phyloP scores from a whole-genome alignment of 2,113 vertebrate species.

The Corythaeola cristata region DNA sequence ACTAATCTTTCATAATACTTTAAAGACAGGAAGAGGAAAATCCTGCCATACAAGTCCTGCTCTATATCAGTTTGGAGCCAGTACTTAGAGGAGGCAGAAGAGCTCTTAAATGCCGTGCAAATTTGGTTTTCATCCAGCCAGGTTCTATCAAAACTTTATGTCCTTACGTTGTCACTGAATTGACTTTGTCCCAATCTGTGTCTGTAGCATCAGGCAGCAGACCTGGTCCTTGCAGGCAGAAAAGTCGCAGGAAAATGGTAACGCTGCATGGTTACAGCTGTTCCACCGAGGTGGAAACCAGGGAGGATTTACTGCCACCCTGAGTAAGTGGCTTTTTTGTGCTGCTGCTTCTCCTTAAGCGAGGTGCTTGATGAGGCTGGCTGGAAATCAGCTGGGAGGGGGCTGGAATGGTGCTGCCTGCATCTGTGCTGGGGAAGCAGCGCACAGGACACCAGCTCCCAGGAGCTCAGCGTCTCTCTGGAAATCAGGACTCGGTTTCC shows the following conservation, averaged over 20 bases:
- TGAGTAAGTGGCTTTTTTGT: neutral
- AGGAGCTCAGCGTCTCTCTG: neutral
- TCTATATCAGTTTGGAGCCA: constrained; percentile 41
- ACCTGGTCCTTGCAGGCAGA: neutral
- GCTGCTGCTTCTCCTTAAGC: neutral
- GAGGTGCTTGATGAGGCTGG: neutral
- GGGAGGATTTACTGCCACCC: neutral
- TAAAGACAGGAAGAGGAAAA: constrained; percentile 67
- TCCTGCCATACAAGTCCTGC: constrained; percentile 45
- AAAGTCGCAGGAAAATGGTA: neutral
- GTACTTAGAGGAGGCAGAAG: constrained; percentile 30
- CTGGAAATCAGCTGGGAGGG: neutral
- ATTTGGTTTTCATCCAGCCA: constrained; percentile 1
- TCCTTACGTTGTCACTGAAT: neutral
- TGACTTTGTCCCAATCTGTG: neutral
- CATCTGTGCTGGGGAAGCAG: too few species aligned
- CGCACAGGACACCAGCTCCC: neutral
- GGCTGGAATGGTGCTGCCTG: neutral
- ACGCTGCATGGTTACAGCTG: neutral
- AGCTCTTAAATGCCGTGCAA: neutral
- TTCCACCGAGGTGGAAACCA: neutral
- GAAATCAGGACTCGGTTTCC: accelerated
- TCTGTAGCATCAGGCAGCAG: neutral
- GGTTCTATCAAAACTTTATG: neutral
- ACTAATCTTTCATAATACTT: constrained; percentile 68